phyloP scores from a whole-genome alignment of 1,140 invertebrate genomes.

The Orius laevigatus region DNA sequence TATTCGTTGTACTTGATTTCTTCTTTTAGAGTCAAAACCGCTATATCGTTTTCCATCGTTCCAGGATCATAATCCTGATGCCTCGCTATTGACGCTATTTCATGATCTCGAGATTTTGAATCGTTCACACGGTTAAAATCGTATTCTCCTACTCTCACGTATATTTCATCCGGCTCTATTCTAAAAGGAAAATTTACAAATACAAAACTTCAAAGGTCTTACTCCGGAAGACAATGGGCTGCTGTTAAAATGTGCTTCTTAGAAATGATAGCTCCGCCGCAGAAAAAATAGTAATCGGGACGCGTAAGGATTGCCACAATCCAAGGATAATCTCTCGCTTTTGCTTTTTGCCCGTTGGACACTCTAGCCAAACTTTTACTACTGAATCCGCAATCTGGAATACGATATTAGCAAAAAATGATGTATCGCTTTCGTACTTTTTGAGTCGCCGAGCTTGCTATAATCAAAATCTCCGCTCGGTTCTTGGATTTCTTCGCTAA shows the following conservation, averaged over 20 bases:
- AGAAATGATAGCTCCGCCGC: conserved; percentile 65
- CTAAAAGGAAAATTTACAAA: conserved; percentile 10
- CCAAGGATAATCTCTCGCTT: conserved; percentile 64
- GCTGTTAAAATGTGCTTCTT: conserved; percentile 60
- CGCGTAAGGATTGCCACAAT: conserved; percentile 60
- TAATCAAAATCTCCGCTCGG: too few relatives aligned
- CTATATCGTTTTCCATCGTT: conserved; percentile 67
- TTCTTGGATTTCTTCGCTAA: too few relatives aligned
- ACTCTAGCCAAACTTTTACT: conserved; percentile 57
- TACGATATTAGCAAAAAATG: not conserved
- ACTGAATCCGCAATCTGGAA: conserved; percentile 42
- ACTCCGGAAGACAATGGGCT: conserved; percentile 55
- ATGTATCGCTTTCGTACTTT: not conserved
- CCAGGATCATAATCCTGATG: conserved; percentile 52
- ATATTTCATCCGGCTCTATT: conserved; percentile 7
- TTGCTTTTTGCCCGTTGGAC: conserved; percentile 41
- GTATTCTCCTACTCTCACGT: conserved; percentile 22
- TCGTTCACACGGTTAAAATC: conserved; percentile 20
- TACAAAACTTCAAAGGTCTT: conserved; percentile 3
- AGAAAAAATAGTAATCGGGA: conserved; percentile 55
- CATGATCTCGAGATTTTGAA: conserved; percentile 17
- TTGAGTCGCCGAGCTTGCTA: too few relatives aligned
- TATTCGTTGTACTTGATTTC: conserved; percentile 37
- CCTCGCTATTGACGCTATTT: conserved; percentile 24
- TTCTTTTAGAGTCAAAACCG: conserved; percentile 49